Evolutionary conservation across 2,797 vertebrate genomes (phyloP).

Genomic region (Numenius phaeopus): DNA sequence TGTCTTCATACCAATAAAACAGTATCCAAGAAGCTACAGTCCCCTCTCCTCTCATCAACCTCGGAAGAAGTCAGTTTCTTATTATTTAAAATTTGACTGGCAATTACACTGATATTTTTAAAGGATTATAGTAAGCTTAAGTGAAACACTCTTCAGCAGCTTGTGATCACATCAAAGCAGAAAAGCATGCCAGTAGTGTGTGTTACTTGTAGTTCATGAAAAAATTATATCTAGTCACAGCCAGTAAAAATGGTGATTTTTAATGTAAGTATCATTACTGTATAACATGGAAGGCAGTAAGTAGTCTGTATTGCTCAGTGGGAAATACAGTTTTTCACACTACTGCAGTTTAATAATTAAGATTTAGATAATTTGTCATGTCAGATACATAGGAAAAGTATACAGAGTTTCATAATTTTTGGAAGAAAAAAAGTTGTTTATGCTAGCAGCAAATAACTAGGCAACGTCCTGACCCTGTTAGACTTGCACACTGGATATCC

Average conservation of each 20-base stretch:
- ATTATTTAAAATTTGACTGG: not conserved
- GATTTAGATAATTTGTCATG: not conserved
- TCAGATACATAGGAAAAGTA: not conserved
- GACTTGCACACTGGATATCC: not conserved
- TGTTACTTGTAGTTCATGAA: not conserved
- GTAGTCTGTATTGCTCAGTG: not conserved
- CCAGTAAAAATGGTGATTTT: not conserved
- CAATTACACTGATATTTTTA: not conserved
- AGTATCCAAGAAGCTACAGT: not conserved
- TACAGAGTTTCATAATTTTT: not conserved
- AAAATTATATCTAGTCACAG: not conserved
- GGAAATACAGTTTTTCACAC: not conserved
- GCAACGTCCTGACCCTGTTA: not conserved
- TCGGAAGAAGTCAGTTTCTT: not conserved
- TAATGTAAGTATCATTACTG: not conserved
- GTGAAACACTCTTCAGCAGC: not conserved
- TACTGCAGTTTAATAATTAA: not conserved
- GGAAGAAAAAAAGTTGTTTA: not conserved
- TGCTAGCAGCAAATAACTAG: not conserved
- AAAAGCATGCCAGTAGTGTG: not conserved
- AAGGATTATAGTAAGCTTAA: not conserved
- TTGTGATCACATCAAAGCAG: not conserved
- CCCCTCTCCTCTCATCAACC: not conserved
- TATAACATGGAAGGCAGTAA: not conserved
- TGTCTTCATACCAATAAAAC: not conserved